Base-by-base conservation (phyloP, 2,797 vertebrate genomes). In the Pyrrhura leucotis region DNA sequence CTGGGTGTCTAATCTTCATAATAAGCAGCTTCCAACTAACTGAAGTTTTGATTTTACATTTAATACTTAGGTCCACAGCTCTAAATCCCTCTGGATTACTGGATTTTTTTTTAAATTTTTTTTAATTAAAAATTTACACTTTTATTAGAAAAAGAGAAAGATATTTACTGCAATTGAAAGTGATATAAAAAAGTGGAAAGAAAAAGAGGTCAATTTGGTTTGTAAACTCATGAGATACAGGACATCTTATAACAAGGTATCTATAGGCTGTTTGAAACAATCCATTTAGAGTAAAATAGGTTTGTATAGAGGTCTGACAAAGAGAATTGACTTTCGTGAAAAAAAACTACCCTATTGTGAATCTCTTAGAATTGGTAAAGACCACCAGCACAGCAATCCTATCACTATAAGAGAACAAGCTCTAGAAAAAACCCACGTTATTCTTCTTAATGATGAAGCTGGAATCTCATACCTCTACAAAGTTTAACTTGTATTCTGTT, bases 281-380 rank as follows among this genome's bases (percentile, higher is more conserved):
- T 96, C 93, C 92, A 92, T 96, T 97, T 93, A 90, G 94, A 85
- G 71, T 90, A 87, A 96, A 98, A 97, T 85, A 95, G 91, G 92
- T 97, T 97, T 96, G 93, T 96, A 96, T 68, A 96, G 95, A 95
- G 78, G 90, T 92, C 90, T 96, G 92, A 97, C 97, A 96, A 89
- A 68, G 53, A 94, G 62, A 93, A 96, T 56, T 82, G 53, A 65
- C 82, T 97, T 92, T 90, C 14, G 4, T 67, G 69, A 84, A 93
- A 68, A 91, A 94, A 74, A 56, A 14, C 16, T 56, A 53, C 42
- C 5, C 74, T 68, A 59, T 62, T 65, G 37, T 78, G 94, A 94
- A 88, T 80, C 42, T 48, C 33, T 82, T 67, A 66, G 78, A 91
- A 93, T 35, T 76, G 51, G 84, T 50, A 14, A 96, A 90, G 92